phyloP scores from a whole-genome alignment of 2,113 vertebrate genomes.

The Himantopus leucocephalus region DNA sequence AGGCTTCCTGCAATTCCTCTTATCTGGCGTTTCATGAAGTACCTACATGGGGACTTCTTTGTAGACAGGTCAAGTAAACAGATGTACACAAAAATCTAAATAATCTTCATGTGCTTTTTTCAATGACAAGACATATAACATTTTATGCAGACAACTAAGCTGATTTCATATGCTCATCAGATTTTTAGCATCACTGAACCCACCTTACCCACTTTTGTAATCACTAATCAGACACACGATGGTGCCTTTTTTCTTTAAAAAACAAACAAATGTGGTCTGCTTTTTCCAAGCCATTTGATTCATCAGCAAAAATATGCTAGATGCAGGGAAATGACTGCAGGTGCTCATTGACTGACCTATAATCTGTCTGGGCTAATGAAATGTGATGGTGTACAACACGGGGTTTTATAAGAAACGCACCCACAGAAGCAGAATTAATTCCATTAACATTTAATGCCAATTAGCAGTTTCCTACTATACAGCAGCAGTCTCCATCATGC shows the following conservation, averaged over 20 bases:
- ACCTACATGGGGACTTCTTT: neutral
- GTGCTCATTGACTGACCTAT: neutral
- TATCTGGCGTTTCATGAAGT: neutral
- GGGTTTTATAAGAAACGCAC: neutral
- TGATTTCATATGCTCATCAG: neutral
- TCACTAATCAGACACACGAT: neutral
- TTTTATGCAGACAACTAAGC: neutral
- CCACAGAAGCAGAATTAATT: conserved; percentile 46
- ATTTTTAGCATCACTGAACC: neutral
- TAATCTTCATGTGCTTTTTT: neutral
- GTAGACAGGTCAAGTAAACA: neutral
- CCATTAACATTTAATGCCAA: conserved; percentile 55
- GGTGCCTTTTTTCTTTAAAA: neutral
- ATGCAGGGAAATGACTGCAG: neutral
- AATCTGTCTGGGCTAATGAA: conserved; percentile 18
- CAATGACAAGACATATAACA: neutral
- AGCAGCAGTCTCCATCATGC: neutral
- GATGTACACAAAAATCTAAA: neutral
- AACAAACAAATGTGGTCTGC: neutral
- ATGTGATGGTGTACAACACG: neutral
- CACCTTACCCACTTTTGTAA: neutral
- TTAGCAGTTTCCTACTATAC: conserved; percentile 20
- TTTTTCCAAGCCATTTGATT: neutral
- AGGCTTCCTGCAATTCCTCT: neutral
- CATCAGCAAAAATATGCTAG: neutral